Percentiles rank a stretch among this genome's conserved stretches.
These are phyloP conservation scores for Agonopterix arenella DNA, from an alignment of 2,888 invertebrate genomes.

Conservation along the genomic window DNA sequence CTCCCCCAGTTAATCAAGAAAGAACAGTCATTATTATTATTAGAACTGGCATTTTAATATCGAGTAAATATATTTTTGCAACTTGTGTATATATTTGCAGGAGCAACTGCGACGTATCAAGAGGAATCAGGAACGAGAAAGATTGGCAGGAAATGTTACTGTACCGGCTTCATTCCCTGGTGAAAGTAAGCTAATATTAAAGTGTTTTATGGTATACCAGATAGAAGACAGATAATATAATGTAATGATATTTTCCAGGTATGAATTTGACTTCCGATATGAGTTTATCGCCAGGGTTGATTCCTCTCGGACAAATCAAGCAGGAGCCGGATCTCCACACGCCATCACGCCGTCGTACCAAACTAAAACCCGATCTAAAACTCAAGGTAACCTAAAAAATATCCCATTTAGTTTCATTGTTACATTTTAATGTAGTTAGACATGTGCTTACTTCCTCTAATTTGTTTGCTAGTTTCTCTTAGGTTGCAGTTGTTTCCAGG, in stretches of 20 bases:
- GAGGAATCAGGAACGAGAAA: constrained; percentile 92
- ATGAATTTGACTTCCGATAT: constrained; percentile 42
- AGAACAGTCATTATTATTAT: too few species aligned
- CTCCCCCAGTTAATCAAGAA: too few species aligned
- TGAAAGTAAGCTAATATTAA: constrained; percentile 39
- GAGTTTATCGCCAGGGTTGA: constrained; percentile 45
- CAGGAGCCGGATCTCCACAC: constrained; percentile 76
- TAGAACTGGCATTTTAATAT: too few species aligned
- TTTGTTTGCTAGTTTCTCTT: not conserved
- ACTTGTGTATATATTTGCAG: constrained; percentile 22
- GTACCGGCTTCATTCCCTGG: constrained; percentile 39
- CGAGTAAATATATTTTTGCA: not conserved
- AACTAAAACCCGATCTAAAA: constrained; percentile 92
- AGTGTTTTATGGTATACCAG: not conserved
- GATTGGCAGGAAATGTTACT: constrained; percentile 75
- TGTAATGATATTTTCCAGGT: not conserved
- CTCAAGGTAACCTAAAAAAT: constrained; percentile 68
- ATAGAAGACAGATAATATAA: not conserved
- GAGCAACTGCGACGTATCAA: constrained; percentile 97
- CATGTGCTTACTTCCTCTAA: not conserved
- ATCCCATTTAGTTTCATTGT: not conserved
- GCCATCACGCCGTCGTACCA: constrained; percentile 84
- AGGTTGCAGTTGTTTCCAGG: constrained; percentile 4
- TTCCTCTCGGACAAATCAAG: constrained; percentile 63
- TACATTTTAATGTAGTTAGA: constrained; percentile 1